Percentiles rank a stretch among this genome's conserved stretches.
Conservation (phyloP, 2,113 vertebrate genomes). For the Podarcis cretensis region DNA sequence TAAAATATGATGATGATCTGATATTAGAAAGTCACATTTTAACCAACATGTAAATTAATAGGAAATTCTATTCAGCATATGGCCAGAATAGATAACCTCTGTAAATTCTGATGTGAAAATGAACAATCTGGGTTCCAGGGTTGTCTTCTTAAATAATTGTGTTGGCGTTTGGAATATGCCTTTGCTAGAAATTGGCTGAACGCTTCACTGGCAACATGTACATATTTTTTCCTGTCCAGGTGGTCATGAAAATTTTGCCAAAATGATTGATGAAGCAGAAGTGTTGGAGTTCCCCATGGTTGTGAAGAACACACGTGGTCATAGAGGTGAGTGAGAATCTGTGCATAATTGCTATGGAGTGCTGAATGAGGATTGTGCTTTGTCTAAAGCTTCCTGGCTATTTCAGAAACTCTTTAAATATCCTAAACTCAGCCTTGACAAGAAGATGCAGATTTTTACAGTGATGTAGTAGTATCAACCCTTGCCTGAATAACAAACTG, state of each 20-base stretch:
- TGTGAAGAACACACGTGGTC: constrained; percentile 84
- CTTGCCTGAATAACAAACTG: not conserved
- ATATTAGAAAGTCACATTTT: not conserved
- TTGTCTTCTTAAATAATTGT: not conserved
- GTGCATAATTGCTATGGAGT: not conserved
- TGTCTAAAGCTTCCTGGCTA: not conserved
- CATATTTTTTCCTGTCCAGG: constrained; percentile 73
- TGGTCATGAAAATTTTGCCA: constrained; percentile 86
- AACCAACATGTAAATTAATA: not conserved
- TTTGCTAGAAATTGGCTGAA: constrained; percentile 9
- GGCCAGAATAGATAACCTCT: too few species aligned
- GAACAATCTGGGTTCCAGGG: not conserved
- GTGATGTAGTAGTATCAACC: not conserved
- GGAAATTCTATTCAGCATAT: not conserved
- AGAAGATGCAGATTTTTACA: not conserved
- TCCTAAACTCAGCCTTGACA: not conserved
- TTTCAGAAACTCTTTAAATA: not conserved
- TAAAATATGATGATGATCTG: not conserved
- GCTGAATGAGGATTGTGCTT: not conserved
- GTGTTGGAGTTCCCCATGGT: constrained; percentile 86
- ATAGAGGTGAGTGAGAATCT: constrained; percentile 77
- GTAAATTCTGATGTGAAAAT: not conserved
- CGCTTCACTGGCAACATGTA: constrained; percentile 34
- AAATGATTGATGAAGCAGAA: constrained; percentile 88
- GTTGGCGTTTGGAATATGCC: not conserved